phyloP scores from a whole-genome alignment of 2,888 invertebrate species.

The Agrochola litura region DNA sequence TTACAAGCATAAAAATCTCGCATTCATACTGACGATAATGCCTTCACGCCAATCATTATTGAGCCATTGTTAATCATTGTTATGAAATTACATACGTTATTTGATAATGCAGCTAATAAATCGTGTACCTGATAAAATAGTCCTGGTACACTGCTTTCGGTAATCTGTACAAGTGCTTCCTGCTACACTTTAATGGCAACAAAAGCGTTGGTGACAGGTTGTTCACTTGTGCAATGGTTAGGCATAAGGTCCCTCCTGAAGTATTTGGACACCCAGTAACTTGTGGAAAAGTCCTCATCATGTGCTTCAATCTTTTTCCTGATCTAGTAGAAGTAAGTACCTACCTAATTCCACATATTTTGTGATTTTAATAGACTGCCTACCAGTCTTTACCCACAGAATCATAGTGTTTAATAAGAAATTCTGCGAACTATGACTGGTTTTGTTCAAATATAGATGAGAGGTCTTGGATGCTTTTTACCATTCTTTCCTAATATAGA shows the following conservation, averaged over 20 bases:
- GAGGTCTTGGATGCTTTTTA: background rate
- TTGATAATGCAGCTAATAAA: conserved; percentile 1
- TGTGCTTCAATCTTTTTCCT: background rate
- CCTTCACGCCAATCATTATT: conserved; percentile 40
- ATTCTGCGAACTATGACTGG: conserved; percentile 32
- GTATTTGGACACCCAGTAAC: background rate
- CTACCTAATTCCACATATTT: background rate
- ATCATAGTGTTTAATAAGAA: conserved; percentile 7
- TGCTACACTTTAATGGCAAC: background rate
- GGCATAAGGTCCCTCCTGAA: background rate
- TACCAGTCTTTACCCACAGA: background rate
- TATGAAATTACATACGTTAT: conserved; percentile 28
- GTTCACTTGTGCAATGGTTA: background rate
- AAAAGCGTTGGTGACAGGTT: too few relatives aligned
- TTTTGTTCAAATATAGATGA: conserved; percentile 11
- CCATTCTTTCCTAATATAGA: conserved; percentile 12
- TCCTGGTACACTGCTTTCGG: background rate
- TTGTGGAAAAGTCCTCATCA: background rate
- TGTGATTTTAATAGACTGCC: background rate
- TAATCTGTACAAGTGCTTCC: background rate
- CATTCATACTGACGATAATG: conserved; percentile 28
- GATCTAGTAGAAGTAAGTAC: background rate
- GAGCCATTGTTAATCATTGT: conserved; percentile 36
- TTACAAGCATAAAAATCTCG: conserved; percentile 41
- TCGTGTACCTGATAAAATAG: background rate